Conservation (phyloP, 2,888 invertebrate genomes). For the Ceramica pisi region DNA sequence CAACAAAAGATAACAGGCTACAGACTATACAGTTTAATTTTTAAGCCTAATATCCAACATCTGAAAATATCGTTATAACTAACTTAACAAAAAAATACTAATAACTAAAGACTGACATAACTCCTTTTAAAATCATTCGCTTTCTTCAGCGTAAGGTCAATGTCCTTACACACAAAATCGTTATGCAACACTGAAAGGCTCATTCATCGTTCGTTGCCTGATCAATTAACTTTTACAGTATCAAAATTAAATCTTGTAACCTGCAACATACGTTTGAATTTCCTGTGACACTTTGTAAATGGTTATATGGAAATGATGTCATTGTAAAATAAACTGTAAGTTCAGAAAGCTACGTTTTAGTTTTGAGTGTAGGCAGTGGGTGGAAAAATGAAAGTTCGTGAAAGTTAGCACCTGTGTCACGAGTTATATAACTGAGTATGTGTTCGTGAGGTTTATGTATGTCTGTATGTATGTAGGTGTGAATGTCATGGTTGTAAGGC, state of each 20-base stretch:
- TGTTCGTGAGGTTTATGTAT: conserved; percentile 53
- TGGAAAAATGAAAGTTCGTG: conserved; percentile 81
- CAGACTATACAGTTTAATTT: no score
- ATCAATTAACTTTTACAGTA: not conserved
- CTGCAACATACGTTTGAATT: fast-evolving
- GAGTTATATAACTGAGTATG: conserved; percentile 65
- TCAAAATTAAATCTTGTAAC: not conserved
- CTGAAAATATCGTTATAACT: no score
- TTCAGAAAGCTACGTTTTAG: not conserved
- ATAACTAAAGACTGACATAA: not conserved
- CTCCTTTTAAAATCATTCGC: conserved; percentile 45
- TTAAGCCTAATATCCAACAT: no score
- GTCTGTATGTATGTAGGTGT: conserved; percentile 47
- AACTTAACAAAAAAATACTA: not conserved
- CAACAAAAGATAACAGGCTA: no score
- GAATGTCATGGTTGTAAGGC: conserved; percentile 44
- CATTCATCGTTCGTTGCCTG: conserved; percentile 59
- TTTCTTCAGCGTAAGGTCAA: conserved; percentile 63
- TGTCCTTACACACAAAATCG: conserved; percentile 49
- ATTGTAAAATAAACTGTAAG: conserved; percentile 23
- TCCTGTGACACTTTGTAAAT: not conserved
- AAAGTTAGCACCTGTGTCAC: conserved; percentile 76
- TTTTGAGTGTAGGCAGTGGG: conserved; percentile 39
- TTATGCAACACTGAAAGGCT: conserved; percentile 65
- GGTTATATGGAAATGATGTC: not conserved